Conservation (phyloP, 2,888 invertebrate species). For the Isotomurus palustris region DNA sequence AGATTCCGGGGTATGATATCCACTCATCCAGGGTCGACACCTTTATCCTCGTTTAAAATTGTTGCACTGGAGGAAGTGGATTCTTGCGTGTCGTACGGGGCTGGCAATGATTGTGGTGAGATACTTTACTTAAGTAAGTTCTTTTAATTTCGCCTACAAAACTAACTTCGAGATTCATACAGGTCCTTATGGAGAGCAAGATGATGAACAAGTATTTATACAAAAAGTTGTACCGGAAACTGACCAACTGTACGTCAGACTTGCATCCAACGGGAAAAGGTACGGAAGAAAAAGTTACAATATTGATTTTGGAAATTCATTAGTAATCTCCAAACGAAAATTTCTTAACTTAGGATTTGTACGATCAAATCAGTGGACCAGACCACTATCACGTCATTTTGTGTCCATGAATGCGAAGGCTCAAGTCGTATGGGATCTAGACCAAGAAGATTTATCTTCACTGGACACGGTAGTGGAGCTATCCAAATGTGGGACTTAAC, state of each 20-base stretch:
- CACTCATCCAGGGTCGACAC: constrained; percentile 96
- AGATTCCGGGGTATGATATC: constrained; percentile 95
- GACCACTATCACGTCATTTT: constrained; percentile 88
- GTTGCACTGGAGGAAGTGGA: constrained; percentile 68
- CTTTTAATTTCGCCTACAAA: neutral
- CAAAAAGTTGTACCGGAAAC: constrained; percentile 97
- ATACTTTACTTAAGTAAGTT: no score
- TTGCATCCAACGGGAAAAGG: constrained; percentile 93
- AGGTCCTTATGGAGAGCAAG: constrained; percentile 96
- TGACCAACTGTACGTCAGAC: constrained; percentile 85
- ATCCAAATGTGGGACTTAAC: constrained; percentile 99
- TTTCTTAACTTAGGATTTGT: constrained; percentile 66
- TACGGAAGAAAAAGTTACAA: constrained; percentile 48
- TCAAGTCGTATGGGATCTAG: constrained; percentile 86
- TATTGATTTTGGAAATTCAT: neutral
- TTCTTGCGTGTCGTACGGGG: constrained; percentile 50
- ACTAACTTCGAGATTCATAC: constrained; percentile 7
- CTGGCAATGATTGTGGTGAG: constrained; percentile 64
- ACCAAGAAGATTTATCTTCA: constrained; percentile 81
- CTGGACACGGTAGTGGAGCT: constrained; percentile 86
- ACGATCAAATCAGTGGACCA: constrained; percentile 91
- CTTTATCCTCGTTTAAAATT: constrained; percentile 94
- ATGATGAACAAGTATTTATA: constrained; percentile 96
- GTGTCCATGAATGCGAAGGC: constrained; percentile 96
- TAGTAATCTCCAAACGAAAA: neutral